Percentiles rank a stretch among this genome's conserved stretches.
Conservation (phyloP, 2,113 vertebrate genomes). For the Cariama cristata region DNA sequence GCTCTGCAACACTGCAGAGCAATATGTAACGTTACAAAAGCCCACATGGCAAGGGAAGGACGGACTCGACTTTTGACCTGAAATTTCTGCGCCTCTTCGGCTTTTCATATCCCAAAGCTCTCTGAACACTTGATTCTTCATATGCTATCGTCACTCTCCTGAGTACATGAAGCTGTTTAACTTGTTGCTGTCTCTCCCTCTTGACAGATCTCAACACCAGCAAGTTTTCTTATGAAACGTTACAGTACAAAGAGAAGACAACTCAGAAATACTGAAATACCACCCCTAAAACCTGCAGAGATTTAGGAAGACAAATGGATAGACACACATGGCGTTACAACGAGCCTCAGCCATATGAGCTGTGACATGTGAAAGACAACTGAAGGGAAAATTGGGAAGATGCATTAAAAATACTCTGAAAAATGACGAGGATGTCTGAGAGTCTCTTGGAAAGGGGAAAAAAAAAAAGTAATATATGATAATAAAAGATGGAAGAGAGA, state of each 20-base stretch:
- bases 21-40: not conserved
- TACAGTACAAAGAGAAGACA: not conserved
- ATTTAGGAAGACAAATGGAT: not conserved
- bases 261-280: not conserved
- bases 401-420: not conserved
- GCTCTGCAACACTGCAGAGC: not conserved
- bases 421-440: not conserved
- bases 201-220: not conserved
- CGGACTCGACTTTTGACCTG: not conserved
- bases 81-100: not conserved
- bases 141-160: accelerated
- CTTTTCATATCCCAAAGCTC: not conserved
- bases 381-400: not conserved
- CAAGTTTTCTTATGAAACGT: not conserved
- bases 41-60: not conserved
- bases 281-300: not conserved
- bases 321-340: not conserved
- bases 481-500: not conserved
- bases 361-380: not conserved
- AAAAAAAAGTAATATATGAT: not conserved
- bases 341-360: not conserved
- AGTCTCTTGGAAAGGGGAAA: not conserved
- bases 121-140: not conserved
- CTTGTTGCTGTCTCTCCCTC: not conserved
- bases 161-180: not conserved